Conservation (phyloP, 2,113 vertebrate genomes). For the Mesoclemmys tuberculata region DNA sequence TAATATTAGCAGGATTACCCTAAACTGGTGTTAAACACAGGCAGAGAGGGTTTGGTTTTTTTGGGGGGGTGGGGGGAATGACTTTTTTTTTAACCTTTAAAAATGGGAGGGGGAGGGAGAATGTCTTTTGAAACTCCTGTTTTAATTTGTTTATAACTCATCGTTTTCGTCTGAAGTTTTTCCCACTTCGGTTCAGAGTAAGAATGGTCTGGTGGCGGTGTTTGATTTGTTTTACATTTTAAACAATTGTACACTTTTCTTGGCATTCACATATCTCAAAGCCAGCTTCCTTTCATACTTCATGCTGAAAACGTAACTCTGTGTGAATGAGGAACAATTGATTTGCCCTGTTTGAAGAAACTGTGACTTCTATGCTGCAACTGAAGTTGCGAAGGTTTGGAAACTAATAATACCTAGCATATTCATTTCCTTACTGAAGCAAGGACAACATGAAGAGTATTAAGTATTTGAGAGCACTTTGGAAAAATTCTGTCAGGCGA, state of each 20-base stretch:
- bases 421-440: neutral
- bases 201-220: neutral
- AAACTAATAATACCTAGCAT: neutral
- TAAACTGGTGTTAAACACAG: neutral
- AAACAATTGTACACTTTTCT: neutral
- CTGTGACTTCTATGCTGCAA: neutral
- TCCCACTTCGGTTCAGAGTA: neutral
- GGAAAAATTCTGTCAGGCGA: neutral
- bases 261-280: neutral
- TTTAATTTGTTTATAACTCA: neutral
- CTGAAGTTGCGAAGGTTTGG: neutral
- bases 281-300: neutral
- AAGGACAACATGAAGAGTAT: neutral
- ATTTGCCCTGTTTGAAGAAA: neutral
- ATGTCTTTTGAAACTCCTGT: neutral
- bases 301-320: neutral
- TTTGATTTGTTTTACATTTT: neutral
- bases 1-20: neutral
- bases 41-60: neutral
- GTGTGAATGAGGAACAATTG: neutral
- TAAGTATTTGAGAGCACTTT: slow-evolving; percentile 17
- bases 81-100: neutral
- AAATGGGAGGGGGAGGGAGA: neutral
- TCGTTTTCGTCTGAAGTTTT: neutral
- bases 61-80: too few relatives aligned